Base-by-base conservation (phyloP, 2,797 vertebrate genomes). In the Arremon aurantiirostris region DNA sequence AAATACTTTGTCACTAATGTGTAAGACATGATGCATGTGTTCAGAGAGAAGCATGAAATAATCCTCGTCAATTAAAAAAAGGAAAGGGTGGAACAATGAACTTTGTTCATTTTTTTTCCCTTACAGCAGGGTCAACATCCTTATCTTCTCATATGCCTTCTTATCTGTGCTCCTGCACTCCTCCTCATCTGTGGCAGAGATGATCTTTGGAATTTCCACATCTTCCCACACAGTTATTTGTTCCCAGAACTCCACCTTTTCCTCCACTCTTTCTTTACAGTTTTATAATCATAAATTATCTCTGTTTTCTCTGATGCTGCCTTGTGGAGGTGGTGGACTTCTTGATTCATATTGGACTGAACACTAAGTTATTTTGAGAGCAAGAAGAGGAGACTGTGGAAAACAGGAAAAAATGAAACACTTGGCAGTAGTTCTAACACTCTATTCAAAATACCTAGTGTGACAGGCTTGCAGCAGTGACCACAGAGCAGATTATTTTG, bases 231-330 rank as follows among this genome's bases (percentile, higher is more conserved):
- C 19, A 30, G 21, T 71, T 83, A 32, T 49, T 84, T 82, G 7
- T 72, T 69, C 30, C 24, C 27, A 50, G 18, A 53, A 22, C 16
- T 65, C 15, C 14, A 19, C 32, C 16, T 82, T 68, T 82, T 65
- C 41, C n/a, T 82, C 37, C 8, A 57, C 4, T 17, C 1, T 64
- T 77, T 90, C 16, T 50, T 75, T 75, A 21, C 8, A 8, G 20
- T 70, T 68, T 93, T 87, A 18, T 32, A 35, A 46, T 46, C 5
- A 26, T 35, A 65, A 80, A 72, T 65, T 69, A 16, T 14, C 24
- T 53, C 6, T 0, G 1, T 2, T 71, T 80, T 82, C n/a, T 56
- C 52, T 65, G 47, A 34, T 3, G 2, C 4, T 57, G 12, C 24
- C 30, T 76, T 1, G 1, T n/a, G 28, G n/a, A 84, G 27, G 8